A percentile compares a stretch with the other conserved stretches of the same genome.
phyloP scores from a whole-genome alignment of 2,888 invertebrate species.

The Macroteleia sp. region DNA sequence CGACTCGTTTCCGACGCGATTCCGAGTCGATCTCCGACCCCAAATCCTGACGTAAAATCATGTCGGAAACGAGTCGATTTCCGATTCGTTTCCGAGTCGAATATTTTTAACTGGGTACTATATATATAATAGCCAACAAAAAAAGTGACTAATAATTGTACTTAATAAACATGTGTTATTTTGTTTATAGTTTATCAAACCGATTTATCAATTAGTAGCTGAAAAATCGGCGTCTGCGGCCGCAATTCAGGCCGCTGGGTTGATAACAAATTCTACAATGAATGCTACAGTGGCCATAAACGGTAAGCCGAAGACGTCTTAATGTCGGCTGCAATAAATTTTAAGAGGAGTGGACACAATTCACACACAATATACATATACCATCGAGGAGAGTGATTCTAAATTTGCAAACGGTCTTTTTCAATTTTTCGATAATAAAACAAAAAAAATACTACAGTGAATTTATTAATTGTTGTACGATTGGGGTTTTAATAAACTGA shows the following conservation, averaged over 20 bases:
- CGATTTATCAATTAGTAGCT: conserved; percentile 91
- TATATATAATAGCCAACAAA: too few relatives aligned
- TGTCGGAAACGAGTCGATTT: too few relatives aligned
- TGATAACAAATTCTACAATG: conserved; percentile 86
- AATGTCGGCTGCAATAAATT: conserved; percentile 80
- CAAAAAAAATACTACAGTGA: conserved; percentile 22
- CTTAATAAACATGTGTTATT: neutral
- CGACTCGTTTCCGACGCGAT: too few relatives aligned
- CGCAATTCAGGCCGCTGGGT: conserved; percentile 90
- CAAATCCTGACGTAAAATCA: too few relatives aligned
- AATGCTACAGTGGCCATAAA: conserved; percentile 84
- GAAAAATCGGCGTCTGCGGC: conserved; percentile 93
- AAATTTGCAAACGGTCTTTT: conserved; percentile 31
- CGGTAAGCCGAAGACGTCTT: conserved; percentile 88
- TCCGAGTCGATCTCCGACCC: too few relatives aligned
- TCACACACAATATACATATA: conserved; percentile 1
- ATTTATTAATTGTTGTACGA: conserved; percentile 48
- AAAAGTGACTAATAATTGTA: too few relatives aligned
- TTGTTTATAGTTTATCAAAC: conserved; percentile 90
- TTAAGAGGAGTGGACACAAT: conserved; percentile 6
- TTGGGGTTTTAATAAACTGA: conserved; percentile 66
- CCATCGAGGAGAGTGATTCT: conserved; percentile 25
- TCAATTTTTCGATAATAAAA: conserved; percentile 34
- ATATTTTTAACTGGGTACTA: too few relatives aligned
- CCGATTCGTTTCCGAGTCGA: too few relatives aligned